These are phyloP conservation scores for Larimichthys polyactis DNA, from an alignment of 2,113 vertebrate genomes.

Conservation along the genomic window DNA sequence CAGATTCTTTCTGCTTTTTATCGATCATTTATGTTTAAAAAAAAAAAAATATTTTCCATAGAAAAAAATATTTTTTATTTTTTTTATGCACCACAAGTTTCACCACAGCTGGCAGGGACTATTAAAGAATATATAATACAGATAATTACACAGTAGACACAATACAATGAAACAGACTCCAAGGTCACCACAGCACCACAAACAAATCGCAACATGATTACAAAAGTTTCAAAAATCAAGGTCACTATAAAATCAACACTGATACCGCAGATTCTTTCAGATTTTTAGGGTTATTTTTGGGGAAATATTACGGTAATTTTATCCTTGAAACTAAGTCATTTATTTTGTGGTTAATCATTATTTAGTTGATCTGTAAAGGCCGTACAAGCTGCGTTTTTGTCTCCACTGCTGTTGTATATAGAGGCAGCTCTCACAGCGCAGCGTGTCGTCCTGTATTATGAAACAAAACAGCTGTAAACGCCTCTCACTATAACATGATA, in stretches of 20 bases:
- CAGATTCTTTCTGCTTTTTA: background rate
- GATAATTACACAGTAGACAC: background rate
- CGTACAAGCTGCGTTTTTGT: background rate
- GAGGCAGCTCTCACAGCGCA: conserved; percentile 54
- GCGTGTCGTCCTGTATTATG: conserved; percentile 59
- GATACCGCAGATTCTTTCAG: background rate
- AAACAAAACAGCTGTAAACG: conserved; percentile 74
- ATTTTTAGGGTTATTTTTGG: background rate
- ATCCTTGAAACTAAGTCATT: background rate
- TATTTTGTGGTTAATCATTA: background rate
- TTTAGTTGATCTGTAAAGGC: background rate
- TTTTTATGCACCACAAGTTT: background rate
- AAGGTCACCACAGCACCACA: background rate
- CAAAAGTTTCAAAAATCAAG: background rate
- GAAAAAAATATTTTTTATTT: fast-evolving
- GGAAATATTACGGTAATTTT: background rate
- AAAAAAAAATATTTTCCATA: background rate
- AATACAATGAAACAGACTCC: background rate
- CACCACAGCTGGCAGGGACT: background rate
- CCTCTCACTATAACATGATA: conserved; percentile 62
- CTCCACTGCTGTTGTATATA: conserved; percentile 7
- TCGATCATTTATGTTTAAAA: background rate
- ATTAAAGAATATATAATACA: background rate
- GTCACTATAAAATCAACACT: background rate
- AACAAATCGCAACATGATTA: background rate